Evolutionary conservation across 2,113 vertebrate species (phyloP).

Genomic region (Fulmarus glacialis): DNA sequence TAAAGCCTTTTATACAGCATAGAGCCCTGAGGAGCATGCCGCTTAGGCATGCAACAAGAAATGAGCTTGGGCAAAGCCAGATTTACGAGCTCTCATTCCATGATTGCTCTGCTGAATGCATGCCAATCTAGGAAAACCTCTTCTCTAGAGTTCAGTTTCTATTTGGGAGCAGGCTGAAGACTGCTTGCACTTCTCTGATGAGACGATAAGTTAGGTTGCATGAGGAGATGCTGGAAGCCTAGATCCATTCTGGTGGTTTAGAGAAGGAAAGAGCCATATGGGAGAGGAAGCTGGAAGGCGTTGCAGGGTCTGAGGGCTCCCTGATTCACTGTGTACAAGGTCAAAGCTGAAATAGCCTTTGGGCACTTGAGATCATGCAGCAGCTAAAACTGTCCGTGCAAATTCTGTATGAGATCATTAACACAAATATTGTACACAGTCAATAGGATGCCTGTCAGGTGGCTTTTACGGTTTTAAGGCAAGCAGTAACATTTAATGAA

Average conservation of each 20-base stretch:
- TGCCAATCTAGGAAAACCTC: neutral
- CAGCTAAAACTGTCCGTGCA: neutral
- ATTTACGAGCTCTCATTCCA: fast-evolving
- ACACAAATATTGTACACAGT: neutral
- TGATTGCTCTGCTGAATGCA: neutral
- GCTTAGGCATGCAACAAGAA: neutral
- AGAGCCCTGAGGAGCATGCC: neutral
- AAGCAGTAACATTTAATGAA: neutral
- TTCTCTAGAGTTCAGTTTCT: neutral
- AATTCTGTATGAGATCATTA: neutral
- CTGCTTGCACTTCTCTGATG: neutral
- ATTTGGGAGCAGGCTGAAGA: neutral
- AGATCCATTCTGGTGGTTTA: neutral
- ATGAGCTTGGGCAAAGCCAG: neutral
- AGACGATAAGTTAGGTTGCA: neutral
- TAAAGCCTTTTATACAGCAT: neutral
- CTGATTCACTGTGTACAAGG: neutral
- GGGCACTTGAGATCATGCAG: neutral
- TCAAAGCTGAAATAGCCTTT: neutral
- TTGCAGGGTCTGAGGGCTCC: neutral
- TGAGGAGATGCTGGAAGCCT: neutral
- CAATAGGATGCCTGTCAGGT: neutral
- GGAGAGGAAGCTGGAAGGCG: neutral
- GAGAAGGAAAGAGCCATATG: neutral
- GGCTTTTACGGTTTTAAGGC: neutral